Conservation (phyloP, 2,113 vertebrate species). For the Mola mola region DNA sequence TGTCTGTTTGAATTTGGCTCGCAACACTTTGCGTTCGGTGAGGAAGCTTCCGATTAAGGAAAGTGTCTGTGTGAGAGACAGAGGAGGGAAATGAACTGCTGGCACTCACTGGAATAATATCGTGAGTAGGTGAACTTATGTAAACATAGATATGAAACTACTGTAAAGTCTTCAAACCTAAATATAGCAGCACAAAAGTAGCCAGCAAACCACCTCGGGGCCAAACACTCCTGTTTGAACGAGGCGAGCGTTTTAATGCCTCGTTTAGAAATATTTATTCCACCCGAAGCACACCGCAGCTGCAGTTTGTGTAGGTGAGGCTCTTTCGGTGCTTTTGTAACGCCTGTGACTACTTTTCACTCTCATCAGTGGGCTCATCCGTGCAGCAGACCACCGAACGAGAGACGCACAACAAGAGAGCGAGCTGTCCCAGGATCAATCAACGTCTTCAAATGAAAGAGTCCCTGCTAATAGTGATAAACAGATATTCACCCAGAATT, state of each 20-base stretch:
- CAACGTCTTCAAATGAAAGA: no score
- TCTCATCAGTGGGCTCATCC: no score
- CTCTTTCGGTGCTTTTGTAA: no score
- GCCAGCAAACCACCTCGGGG: neutral
- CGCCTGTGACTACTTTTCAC: no score
- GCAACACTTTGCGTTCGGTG: no score
- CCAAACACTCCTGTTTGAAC: neutral
- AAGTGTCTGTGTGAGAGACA: neutral
- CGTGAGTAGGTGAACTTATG: conserved; percentile 12
- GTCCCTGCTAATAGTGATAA: no score
- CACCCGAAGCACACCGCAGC: neutral
- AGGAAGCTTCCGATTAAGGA: neutral
- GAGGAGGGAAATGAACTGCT: neutral
- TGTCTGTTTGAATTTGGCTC: no score
- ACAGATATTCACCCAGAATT: no score
- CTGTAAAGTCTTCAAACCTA: neutral
- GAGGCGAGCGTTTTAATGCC: neutral
- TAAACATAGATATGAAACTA: conserved; percentile 16
- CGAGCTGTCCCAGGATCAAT: no score
- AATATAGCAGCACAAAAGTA: neutral
- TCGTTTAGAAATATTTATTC: neutral
- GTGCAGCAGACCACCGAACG: no score
- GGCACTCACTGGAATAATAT: conserved; percentile 16
- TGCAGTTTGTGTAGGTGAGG: neutral
- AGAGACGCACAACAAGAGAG: no score